Evolutionary conservation across 2,797 vertebrate species (phyloP), one percentile per base, ranked within the genome.

Genomic region (Chromobotia macracanthus): DNA sequence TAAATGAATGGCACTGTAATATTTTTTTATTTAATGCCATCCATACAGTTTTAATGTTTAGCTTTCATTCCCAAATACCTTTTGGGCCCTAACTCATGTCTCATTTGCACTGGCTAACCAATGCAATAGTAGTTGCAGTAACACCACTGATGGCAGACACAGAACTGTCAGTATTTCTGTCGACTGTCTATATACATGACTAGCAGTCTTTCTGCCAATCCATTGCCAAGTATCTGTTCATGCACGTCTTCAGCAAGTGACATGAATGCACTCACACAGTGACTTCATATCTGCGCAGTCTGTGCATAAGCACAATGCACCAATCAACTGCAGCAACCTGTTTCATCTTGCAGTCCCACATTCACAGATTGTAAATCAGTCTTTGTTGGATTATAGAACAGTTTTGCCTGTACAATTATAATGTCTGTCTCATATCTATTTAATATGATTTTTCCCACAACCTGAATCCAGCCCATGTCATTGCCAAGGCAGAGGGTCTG

Each of bases 401-500:
- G 28, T 8, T 63, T 38, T 70, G 67, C 44, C 10, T 72, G 7
- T 79, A 19, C 21, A 46, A 16, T 66, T 65, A 1, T 72, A 53
- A 53, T 53, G 35, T 53, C 12, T 53, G 35, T 65, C 55, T 48
- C 9, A 31, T 41, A 3, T 48, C 60, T 15, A 18, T 55, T 64
- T 72, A 38, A 38, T 9, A 7, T 19, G 3, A n/a, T 65, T 3
- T 79, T 41, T 72, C 56, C 50, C 35, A 21, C 48, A 41, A 56
- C 23, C 18, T 23, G 53, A 69, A 28, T 46, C 61, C 85, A 99
- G 97, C 96, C 72, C 95, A 98, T 0, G 94, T 99, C 12, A 96
- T 99, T 58, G 97, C 96, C 0, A 98, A 95, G 90, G 97, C 97
- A 0, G 94, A 98, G 86, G 97, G 97, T 60, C 94, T 99, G 46